Conservation (phyloP, 2,888 invertebrate species). For the Coelogynopora nodosa region DNA sequence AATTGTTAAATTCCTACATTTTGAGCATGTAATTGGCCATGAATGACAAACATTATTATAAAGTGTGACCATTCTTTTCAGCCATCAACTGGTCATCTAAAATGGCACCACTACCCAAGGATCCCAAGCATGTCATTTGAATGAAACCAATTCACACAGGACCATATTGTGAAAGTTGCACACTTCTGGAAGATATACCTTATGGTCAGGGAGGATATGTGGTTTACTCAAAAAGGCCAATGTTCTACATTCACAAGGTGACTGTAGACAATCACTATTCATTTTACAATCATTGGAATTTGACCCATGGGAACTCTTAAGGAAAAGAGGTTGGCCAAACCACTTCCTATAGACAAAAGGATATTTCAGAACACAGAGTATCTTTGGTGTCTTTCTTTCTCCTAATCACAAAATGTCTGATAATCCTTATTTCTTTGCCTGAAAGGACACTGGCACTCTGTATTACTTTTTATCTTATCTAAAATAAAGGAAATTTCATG, state of each 20-base stretch:
- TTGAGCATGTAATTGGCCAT: background rate
- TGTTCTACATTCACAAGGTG: background rate
- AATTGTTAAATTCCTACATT: background rate
- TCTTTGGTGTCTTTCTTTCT: no score
- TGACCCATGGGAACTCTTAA: constrained; percentile 44
- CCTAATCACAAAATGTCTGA: no score
- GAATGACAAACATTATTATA: background rate
- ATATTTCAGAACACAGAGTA: constrained; percentile 15
- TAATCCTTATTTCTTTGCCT: no score
- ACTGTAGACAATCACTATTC: constrained; percentile 48
- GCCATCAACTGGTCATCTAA: background rate
- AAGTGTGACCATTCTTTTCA: background rate
- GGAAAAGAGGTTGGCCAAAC: constrained; percentile 36
- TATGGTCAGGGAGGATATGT: background rate
- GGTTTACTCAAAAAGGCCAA: background rate
- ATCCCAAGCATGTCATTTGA: constrained; percentile 49
- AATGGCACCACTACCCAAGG: constrained; percentile 3
- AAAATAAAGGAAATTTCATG: no score
- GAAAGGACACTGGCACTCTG: no score
- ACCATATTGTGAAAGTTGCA: background rate
- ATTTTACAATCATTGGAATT: constrained; percentile 36
- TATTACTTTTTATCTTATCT: no score
- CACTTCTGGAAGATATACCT: background rate
- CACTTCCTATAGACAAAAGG: constrained; percentile 32
- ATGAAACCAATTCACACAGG: constrained; percentile 49